phyloP scores from a whole-genome alignment of 2,888 invertebrate genomes.

The Leptodirus hochenwartii region DNA sequence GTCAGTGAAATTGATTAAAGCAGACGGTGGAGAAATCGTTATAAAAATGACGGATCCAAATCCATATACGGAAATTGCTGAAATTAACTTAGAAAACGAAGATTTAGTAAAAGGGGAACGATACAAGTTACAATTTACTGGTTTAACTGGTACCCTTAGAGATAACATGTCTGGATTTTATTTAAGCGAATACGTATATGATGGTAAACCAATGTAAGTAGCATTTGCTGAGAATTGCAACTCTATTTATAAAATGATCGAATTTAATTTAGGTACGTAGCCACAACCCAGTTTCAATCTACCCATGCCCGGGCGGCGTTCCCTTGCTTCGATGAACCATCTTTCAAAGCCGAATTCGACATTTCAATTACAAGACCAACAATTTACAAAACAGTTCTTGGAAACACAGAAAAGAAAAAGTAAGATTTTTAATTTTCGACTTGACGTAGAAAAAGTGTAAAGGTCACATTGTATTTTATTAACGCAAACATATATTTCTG shows the following conservation, averaged over 20 bases:
- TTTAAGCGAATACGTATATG: slow-evolving; percentile 26
- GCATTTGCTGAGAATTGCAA: slow-evolving; percentile 11
- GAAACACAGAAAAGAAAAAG: slow-evolving; percentile 3
- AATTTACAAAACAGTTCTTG: slow-evolving; percentile 10
- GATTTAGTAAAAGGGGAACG: no score
- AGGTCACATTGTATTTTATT: slow-evolving; percentile 14
- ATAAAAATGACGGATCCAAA: no score
- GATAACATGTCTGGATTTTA: slow-evolving; percentile 32
- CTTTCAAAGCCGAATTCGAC: slow-evolving; percentile 24
- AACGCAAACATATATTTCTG: not conserved
- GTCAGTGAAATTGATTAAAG: no score
- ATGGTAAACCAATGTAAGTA: slow-evolving; percentile 16
- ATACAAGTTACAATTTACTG: no score
- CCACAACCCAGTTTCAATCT: slow-evolving; percentile 51
- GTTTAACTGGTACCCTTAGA: slow-evolving; percentile 19
- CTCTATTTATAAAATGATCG: slow-evolving; percentile 1
- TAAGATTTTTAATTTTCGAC: slow-evolving; percentile 15
- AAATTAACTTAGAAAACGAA: no score
- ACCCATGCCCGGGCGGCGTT: slow-evolving; percentile 51
- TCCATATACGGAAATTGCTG: no score
- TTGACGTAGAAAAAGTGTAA: slow-evolving; percentile 22
- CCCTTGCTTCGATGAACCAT: slow-evolving; percentile 59
- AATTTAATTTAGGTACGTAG: slow-evolving; percentile 21
- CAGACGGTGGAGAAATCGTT: no score
- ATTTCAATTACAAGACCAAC: slow-evolving; percentile 26